Evolutionary conservation across 2,113 vertebrate species (phyloP).

Genomic region (Semnornis frantzii): DNA sequence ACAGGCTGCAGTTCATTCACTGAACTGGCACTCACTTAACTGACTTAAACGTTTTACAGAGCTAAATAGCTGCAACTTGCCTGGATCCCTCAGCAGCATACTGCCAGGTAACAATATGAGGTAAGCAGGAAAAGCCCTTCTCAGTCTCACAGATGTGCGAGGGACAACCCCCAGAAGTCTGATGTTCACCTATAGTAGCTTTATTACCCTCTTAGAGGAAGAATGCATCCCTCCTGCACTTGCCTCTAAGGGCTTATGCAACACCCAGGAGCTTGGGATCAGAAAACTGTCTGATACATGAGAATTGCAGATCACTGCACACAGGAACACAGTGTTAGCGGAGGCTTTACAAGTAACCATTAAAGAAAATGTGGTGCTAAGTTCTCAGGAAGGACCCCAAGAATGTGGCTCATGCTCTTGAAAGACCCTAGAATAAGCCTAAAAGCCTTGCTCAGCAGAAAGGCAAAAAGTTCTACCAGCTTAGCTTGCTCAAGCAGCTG

Average conservation of each 20-base stretch:
- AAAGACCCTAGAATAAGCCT: not conserved
- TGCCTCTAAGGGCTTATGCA: not conserved
- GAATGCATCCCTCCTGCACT: not conserved
- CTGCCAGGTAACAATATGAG: not conserved
- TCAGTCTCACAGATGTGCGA: not conserved
- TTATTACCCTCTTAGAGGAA: not conserved
- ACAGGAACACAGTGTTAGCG: not conserved
- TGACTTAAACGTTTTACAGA: not conserved
- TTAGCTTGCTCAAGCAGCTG: not conserved
- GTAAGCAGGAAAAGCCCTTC: not conserved
- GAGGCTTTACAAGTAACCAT: not conserved
- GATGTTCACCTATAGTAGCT: not conserved
- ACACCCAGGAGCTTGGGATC: not conserved
- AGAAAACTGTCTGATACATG: not conserved
- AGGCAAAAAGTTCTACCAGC: not conserved
- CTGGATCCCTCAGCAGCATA: not conserved
- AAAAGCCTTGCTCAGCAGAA: not conserved
- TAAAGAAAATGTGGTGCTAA: not conserved
- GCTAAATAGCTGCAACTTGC: not conserved
- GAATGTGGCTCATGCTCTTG: not conserved
- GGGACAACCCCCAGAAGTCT: not conserved
- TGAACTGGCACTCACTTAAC: not conserved
- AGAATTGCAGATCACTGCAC: not conserved
- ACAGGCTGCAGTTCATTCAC: not conserved
- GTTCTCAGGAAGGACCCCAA: not conserved